These are phyloP conservation scores for Eupithecia dodoneata DNA, from an alignment of 2,888 invertebrate species.

Conservation along the genomic window DNA sequence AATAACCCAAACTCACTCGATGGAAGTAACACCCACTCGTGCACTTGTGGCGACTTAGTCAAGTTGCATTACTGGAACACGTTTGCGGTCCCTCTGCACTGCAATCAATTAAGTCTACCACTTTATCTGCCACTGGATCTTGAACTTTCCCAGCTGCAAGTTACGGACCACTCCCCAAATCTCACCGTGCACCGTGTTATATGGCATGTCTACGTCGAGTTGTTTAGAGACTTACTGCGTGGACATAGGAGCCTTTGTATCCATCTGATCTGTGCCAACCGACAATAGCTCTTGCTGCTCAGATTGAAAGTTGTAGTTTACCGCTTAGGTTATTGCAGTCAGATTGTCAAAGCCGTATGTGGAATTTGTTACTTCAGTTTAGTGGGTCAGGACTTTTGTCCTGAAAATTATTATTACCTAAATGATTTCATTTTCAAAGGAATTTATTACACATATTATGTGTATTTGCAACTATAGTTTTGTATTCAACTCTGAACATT, in stretches of 20 bases:
- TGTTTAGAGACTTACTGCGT: conserved; percentile 3
- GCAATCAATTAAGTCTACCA: conserved; percentile 57
- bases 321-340: conserved; percentile 27
- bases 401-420: conserved; percentile 15
- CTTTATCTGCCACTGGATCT: conserved; percentile 1
- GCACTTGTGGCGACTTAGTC: conserved; percentile 39
- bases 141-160: background rate
- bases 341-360: conserved; percentile 29
- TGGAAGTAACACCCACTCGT: conserved; percentile 1
- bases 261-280: conserved; percentile 12
- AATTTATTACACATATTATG: background rate
- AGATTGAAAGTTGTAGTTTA: conserved; percentile 13
- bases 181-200: background rate
- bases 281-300: conserved; percentile 25
- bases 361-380: conserved; percentile 35
- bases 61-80: conserved; percentile 46
- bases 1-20: background rate
- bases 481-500: background rate
- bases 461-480: background rate
- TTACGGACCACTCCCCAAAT: conserved; percentile 1
- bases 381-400: conserved; percentile 32
- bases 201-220: background rate
- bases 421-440: conserved; percentile 4
- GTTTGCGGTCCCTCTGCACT: conserved; percentile 42
- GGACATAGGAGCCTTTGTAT: background rate